Evolutionary conservation across 2,113 vertebrate genomes (phyloP).

Genomic region (Periophthalmodon schlosseri): DNA sequence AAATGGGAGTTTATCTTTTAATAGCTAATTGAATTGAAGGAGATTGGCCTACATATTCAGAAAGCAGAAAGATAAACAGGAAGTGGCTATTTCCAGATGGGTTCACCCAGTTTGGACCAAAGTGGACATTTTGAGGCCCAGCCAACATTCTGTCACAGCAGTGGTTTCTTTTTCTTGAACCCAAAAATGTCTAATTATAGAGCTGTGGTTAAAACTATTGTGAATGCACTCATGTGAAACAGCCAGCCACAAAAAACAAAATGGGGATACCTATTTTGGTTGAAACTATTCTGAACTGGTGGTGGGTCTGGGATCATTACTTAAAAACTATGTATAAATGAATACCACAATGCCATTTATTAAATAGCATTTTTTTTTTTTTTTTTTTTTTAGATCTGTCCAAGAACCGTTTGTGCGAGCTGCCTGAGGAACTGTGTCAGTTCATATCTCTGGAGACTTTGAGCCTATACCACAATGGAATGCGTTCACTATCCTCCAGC

Average conservation of each 20-base stretch:
- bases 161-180: conserved; percentile 8
- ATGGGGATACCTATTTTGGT: not conserved
- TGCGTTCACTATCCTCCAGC: conserved; percentile 82
- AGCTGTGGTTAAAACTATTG: not conserved
- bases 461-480: conserved; percentile 93
- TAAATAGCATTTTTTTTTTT: conserved; percentile 1
- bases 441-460: conserved; percentile 89
- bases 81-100: conserved; percentile 44
- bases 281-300: not conserved
- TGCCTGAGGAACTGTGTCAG: conserved; percentile 88
- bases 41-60: conserved; percentile 20
- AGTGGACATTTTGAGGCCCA: conserved; percentile 9
- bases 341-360: not conserved
- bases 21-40: not conserved
- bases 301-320: not conserved
- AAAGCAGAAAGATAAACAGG: conserved; percentile 18
- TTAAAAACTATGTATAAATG: too few relatives aligned
- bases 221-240: conserved; percentile 14
- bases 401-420: conserved; percentile 90
- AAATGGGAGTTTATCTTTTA: not conserved
- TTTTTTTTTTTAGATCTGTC: conserved; percentile 82
- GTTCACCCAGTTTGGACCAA: conserved; percentile 31
- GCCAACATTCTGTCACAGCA: conserved; percentile 17
- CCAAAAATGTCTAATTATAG: not conserved
- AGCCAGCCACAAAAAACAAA: not conserved